Percentiles rank a stretch among this genome's conserved stretches.
These are phyloP conservation scores for Drosophila aldrichi DNA, from an alignment of 2,888 invertebrate species.

Conservation along the genomic window DNA sequence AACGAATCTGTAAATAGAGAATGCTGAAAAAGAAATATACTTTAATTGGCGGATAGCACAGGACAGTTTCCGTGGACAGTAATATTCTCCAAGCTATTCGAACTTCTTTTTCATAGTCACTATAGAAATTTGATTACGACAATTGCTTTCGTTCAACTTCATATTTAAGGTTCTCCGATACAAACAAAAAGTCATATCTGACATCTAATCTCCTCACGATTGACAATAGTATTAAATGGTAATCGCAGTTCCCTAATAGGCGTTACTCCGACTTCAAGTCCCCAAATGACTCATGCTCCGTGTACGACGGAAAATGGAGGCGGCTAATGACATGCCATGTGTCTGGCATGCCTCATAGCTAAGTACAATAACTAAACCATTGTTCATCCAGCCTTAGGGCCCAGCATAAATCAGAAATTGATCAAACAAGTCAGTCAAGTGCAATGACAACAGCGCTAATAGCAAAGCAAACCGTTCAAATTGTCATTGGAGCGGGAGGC, in stretches of 20 bases:
- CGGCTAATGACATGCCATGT: slow-evolving; percentile 42
- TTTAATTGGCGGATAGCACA: neutral
- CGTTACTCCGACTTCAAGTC: neutral
- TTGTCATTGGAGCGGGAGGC: slow-evolving; percentile 5
- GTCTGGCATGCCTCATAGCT: slow-evolving; percentile 8
- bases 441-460: slow-evolving; percentile 67
- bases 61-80: neutral
- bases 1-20: too few species aligned
- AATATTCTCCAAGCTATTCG: neutral
- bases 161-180: too few species aligned
- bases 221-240: neutral
- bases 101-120: neutral
- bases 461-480: slow-evolving; percentile 12
- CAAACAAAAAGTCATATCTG: neutral
- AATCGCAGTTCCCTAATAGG: neutral
- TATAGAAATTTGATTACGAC: too few species aligned
- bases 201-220: neutral
- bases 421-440: slow-evolving; percentile 77
- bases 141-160: neutral
- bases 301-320: slow-evolving; percentile 1
- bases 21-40: too few species aligned
- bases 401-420: slow-evolving; percentile 66
- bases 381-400: slow-evolving; percentile 12
- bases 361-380: slow-evolving; percentile 30
- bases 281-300: neutral